Evolutionary conservation across 2,113 vertebrate genomes (phyloP).

Genomic region (Podiceps cristatus): DNA sequence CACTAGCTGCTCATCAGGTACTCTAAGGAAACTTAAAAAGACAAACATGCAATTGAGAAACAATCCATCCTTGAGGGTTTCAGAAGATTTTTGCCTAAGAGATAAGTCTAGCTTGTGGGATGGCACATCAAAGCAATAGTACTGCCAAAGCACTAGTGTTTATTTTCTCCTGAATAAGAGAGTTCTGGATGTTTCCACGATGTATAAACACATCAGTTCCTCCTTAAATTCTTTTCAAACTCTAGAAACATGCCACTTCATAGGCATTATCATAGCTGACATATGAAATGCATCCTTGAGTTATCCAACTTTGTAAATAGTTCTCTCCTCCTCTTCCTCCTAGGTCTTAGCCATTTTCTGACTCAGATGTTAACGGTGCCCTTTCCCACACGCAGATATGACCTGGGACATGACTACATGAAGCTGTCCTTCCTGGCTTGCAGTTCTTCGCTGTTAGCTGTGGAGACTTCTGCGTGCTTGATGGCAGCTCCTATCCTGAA

Average conservation of each 20-base stretch:
- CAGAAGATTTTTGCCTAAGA: neutral
- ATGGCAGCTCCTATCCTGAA: neutral
- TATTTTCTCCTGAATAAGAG: neutral
- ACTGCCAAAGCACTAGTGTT: neutral
- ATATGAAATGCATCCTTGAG: neutral
- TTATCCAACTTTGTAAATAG: neutral
- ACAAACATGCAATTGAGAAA: neutral
- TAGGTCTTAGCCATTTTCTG: neutral
- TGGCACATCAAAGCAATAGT: neutral
- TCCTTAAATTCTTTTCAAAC: neutral
- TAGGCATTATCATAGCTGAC: neutral
- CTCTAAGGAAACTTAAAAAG: neutral
- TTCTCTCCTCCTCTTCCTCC: neutral
- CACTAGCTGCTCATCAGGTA: neutral
- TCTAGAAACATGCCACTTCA: neutral
- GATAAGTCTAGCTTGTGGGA: neutral
- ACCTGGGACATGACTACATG: neutral
- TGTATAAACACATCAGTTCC: neutral
- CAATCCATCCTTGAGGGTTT: neutral
- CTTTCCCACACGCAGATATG: rapidly evolving
- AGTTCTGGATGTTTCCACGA: neutral
- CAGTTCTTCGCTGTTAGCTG: neutral
- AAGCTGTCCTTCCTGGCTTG: neutral
- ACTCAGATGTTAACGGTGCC: rapidly evolving
- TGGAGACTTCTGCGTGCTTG: neutral